These are phyloP conservation scores for Thumatha senex DNA, from an alignment of 2,888 invertebrate genomes.

Conservation along the genomic window DNA sequence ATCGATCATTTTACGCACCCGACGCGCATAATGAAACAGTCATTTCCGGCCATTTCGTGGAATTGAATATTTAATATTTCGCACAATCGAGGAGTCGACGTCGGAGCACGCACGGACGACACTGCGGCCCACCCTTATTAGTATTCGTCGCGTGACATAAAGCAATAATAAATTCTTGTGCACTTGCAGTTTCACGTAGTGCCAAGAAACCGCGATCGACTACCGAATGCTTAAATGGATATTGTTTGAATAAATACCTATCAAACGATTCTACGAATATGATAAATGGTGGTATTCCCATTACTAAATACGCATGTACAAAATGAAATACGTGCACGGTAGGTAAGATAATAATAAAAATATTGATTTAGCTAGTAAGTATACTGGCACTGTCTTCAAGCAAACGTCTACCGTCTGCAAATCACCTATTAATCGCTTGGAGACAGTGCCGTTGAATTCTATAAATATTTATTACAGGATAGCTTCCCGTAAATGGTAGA, in stretches of 20 bases:
- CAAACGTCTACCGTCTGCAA: too few species aligned
- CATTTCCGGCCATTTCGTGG: slow-evolving; percentile 76
- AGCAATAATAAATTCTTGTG: slow-evolving; percentile 78
- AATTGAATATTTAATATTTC: slow-evolving; percentile 69
- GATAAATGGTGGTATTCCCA: slow-evolving; percentile 28
- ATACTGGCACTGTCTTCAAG: not conserved
- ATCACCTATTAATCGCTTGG: slow-evolving; percentile 12
- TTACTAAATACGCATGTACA: slow-evolving; percentile 7
- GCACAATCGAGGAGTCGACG: slow-evolving; percentile 57
- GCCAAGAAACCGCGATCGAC: slow-evolving; percentile 73
- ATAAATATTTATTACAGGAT: slow-evolving; percentile 32
- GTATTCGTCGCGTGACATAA: slow-evolving; percentile 69
- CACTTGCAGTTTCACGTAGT: slow-evolving; percentile 80
- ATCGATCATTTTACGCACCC: slow-evolving; percentile 73
- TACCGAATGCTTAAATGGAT: slow-evolving; percentile 72
- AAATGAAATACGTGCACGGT: not conserved
- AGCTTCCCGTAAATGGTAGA: slow-evolving; percentile 46
- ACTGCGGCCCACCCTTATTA: slow-evolving; percentile 57
- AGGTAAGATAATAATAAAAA: slow-evolving; percentile 1
- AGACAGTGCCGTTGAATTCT: slow-evolving; percentile 24
- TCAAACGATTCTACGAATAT: slow-evolving; percentile 34
- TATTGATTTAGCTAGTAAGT: slow-evolving; percentile 2
- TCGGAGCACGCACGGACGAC: slow-evolving; percentile 56
- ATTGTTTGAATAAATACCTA: slow-evolving; percentile 55
- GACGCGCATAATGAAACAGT: slow-evolving; percentile 71